These are phyloP conservation scores for Spinibarbus caldwelli DNA, from an alignment of 2,797 vertebrate species.

Conservation along the genomic window DNA sequence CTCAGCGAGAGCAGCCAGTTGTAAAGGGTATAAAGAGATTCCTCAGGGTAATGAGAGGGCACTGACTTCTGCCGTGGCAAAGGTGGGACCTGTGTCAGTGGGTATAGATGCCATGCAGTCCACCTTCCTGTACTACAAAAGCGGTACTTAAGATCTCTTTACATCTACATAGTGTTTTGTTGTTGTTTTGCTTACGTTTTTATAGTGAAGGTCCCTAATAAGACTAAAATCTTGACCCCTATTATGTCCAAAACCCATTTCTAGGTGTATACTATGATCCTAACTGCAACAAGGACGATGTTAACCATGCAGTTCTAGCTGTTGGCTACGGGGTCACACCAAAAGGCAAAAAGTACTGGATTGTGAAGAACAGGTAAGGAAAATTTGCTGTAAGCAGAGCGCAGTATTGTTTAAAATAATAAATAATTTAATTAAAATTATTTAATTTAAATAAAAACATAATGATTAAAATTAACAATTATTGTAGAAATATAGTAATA, in stretches of 20 bases:
- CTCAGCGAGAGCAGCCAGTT: conserved; percentile 83
- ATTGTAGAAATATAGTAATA: not conserved
- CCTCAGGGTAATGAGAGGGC: conserved; percentile 82
- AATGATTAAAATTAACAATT: not conserved
- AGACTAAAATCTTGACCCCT: not conserved
- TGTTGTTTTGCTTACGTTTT: not conserved
- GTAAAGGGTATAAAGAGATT: conserved; percentile 85
- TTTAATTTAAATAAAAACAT: not conserved
- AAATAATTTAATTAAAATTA: not conserved
- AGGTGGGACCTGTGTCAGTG: conserved; percentile 86
- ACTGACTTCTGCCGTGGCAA: conserved; percentile 84
- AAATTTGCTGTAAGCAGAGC: not conserved
- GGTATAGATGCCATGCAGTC: conserved; percentile 88
- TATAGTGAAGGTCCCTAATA: not conserved
- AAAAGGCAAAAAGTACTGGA: conserved; percentile 90
- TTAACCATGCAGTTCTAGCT: conserved; percentile 92
- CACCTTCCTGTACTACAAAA: conserved; percentile 92
- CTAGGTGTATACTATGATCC: conserved; percentile 91
- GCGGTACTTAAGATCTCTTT: conserved; percentile 76
- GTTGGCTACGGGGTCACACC: conserved; percentile 88
- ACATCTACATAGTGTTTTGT: not conserved
- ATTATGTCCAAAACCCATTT: not conserved
- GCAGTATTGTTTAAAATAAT: not conserved
- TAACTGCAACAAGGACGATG: conserved; percentile 82
- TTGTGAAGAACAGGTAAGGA: conserved; percentile 94